Conservation (phyloP, 2,797 vertebrate genomes). For the Diplodus sargus region DNA sequence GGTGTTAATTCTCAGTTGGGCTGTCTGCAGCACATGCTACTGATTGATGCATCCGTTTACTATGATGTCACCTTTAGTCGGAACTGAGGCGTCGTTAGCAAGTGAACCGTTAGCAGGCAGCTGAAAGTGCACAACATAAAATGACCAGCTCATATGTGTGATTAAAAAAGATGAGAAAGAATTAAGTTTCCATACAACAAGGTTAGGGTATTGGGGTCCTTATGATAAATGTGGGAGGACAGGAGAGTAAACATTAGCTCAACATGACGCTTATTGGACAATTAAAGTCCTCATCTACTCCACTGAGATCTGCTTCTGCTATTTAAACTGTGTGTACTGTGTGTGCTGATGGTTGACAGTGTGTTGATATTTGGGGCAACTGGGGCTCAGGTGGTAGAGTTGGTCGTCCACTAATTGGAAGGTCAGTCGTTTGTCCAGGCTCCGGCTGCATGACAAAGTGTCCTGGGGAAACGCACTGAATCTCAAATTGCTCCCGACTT, state of each 20-base stretch:
- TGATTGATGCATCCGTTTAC: slow-evolving; percentile 17
- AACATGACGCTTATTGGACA: background rate
- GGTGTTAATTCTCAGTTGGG: slow-evolving; percentile 6
- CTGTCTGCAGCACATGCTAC: slow-evolving; percentile 5
- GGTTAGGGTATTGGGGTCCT: background rate
- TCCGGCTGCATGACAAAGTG: too few relatives aligned
- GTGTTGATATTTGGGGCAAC: too few relatives aligned
- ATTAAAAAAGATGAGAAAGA: background rate
- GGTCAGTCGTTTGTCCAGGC: too few relatives aligned
- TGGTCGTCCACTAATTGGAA: too few relatives aligned
- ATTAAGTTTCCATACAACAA: background rate
- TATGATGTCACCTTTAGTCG: slow-evolving; percentile 16
- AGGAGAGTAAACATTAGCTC: background rate
- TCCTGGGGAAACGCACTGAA: too few relatives aligned
- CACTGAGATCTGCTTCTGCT: background rate
- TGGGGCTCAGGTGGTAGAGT: too few relatives aligned
- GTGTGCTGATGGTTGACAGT: background rate
- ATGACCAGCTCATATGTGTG: background rate
- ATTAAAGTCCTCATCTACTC: background rate
- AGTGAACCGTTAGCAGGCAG: background rate
- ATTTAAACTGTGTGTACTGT: background rate
- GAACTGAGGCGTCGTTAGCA: background rate
- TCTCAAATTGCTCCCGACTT: too few relatives aligned
- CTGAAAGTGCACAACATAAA: slow-evolving; percentile 2
- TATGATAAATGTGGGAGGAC: background rate